phyloP scores from a whole-genome alignment of 92 coral and sea anemone species.

The Siderastrea radians region DNA sequence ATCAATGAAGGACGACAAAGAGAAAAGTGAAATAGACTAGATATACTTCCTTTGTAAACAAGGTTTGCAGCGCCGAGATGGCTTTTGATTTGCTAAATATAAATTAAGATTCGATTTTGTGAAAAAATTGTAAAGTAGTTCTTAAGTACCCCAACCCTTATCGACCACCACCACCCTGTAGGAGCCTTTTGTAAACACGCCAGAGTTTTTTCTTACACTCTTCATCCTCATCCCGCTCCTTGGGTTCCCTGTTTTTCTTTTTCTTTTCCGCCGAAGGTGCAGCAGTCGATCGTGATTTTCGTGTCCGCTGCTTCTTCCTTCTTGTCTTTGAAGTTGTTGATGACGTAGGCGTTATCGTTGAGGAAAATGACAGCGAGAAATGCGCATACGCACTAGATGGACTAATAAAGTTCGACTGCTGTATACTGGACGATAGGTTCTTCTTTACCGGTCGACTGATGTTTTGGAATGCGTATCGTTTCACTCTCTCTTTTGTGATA shows the following conservation, averaged over 20 bases:
- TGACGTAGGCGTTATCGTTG: not conserved
- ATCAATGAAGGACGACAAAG: no score
- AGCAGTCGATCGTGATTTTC: not conserved
- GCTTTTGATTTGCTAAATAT: no score
- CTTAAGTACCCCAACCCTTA: no score
- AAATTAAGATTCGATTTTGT: no score
- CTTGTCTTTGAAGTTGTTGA: not conserved
- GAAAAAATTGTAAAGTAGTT: no score
- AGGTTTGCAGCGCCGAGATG: no score
- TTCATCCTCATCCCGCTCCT: not conserved
- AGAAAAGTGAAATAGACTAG: no score
- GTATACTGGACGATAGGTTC: not conserved
- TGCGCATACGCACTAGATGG: slow-evolving; percentile 1
- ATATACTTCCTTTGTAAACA: no score
- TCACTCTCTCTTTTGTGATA: not conserved
- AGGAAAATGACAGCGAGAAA: not conserved
- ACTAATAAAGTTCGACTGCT: not conserved
- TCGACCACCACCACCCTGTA: no score
- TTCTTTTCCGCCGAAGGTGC: not conserved
- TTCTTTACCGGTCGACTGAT: not conserved
- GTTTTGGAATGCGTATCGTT: not conserved
- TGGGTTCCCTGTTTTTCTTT: not conserved
- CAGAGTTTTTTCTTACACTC: not conserved
- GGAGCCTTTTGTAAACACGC: no score
- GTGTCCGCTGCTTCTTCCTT: not conserved